Evolutionary conservation across 2,113 vertebrate species (phyloP), one percentile per base, ranked within the genome.

Genomic region (Rana temporaria): DNA sequence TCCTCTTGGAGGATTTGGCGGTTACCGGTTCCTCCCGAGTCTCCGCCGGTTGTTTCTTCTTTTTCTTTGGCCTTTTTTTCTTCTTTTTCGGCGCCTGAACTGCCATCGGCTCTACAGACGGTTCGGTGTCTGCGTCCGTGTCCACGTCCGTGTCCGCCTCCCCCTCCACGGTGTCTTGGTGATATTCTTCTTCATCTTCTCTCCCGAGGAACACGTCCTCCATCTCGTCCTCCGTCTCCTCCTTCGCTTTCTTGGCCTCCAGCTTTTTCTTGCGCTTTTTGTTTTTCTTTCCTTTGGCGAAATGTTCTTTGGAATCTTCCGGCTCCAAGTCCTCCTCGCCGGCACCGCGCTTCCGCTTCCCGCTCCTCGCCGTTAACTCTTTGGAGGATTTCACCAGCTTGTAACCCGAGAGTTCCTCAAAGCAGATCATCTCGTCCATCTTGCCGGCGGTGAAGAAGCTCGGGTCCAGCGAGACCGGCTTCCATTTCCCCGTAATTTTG

Each of bases 341-440:
- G 38, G 11, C 53, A 2, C 17, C 3, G 22, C 26, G 62, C 77
- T 94, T 95, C 87, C 96, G 96, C 85, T 93, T 95, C 3, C 85
- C 87, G 19, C 86, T 81, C 55, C 87, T 89, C 53, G 81, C 56
- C 34, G 84, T 88, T 3, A 88, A 87, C 1, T 88, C 82, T 84
- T 91, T 86, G 20, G 90, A 86, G 3, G 94, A 84, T 81, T 92
- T 93, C 18, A 98, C 87, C 78, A 98, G 73, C 1, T 87, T 88
- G 82, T 99, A 99, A 19, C 95, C 92, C 1, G 93, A 95, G 74
- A 99, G 95, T 42, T 99, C 97, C 85, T 99, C 98, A 85, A 98
- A 95, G 71, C 96, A 99, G 0, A 98, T 92, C 22, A 99, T 88
- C 26, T 95, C 94, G 57, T 88, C 90, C 86, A 98, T 86, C 12